These are phyloP conservation scores for Cyclophora albipunctata DNA, from an alignment of 2,888 invertebrate species.

Conservation along the genomic window DNA sequence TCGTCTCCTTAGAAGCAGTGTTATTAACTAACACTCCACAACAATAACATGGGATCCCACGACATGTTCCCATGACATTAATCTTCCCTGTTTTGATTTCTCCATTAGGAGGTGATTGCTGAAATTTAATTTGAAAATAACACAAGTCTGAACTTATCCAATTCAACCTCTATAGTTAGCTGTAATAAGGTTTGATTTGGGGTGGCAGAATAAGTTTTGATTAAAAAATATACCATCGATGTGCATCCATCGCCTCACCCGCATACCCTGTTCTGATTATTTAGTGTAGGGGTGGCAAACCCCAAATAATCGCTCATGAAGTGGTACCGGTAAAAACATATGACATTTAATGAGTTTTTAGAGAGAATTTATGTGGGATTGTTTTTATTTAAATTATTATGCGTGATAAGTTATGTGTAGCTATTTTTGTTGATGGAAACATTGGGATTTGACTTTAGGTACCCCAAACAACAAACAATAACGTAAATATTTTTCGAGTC, in stretches of 20 bases:
- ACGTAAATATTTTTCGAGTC: too few species aligned
- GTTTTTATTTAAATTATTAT: background rate
- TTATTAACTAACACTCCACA: conserved; percentile 7
- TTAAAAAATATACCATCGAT: conserved; percentile 38
- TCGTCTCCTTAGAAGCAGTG: too few species aligned
- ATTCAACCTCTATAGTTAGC: background rate
- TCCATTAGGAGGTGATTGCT: conserved; percentile 53
- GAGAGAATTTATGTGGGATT: conserved; percentile 7
- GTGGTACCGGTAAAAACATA: conserved; percentile 14
- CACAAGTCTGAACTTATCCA: too few species aligned
- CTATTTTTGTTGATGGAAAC: too few species aligned
- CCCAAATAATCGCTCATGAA: conserved; percentile 36
- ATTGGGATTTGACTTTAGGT: background rate
- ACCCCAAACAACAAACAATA: background rate
- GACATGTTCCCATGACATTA: conserved; percentile 60
- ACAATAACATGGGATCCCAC: conserved; percentile 41
- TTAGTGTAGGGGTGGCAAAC: conserved; percentile 40
- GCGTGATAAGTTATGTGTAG: background rate
- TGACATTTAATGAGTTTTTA: conserved; percentile 6
- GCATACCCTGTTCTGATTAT: conserved; percentile 56
- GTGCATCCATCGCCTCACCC: conserved; percentile 40
- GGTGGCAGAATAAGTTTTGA: background rate
- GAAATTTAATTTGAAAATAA: conserved; percentile 24
- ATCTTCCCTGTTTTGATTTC: conserved; percentile 65
- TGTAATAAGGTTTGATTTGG: too few species aligned